Evolutionary conservation across 2,888 invertebrate species (phyloP).

Genomic region (Galerucella pusilla): DNA sequence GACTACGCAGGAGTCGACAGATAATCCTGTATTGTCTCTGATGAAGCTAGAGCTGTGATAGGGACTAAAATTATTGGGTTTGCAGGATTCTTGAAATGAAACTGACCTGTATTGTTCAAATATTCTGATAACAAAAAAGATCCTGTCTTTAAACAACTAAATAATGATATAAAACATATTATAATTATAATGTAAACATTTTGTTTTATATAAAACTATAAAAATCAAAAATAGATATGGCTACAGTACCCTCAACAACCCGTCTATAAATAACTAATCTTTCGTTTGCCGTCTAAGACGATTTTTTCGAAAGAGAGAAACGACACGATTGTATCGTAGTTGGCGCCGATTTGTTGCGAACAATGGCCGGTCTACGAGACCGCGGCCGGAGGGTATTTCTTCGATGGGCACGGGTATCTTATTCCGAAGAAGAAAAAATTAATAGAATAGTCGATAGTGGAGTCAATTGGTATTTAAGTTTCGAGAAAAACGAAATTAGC

Average conservation of each 20-base stretch:
- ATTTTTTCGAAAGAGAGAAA: constrained; percentile 30
- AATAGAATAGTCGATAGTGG: constrained; percentile 4
- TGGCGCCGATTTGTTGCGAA: constrained; percentile 36
- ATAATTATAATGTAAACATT: not conserved
- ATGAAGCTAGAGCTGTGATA: too few species aligned
- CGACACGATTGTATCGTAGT: constrained; percentile 33
- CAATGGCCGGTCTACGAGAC: constrained; percentile 30
- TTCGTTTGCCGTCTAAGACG: constrained; percentile 12
- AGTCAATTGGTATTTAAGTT: constrained; percentile 5
- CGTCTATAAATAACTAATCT: constrained; percentile 18
- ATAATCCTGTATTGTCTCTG: too few species aligned
- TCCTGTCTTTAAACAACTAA: not conserved
- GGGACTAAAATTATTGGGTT: too few species aligned
- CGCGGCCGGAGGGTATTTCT: constrained; percentile 19
- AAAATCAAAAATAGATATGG: not conserved
- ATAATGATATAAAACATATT: not conserved
- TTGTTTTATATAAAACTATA: not conserved
- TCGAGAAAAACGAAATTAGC: not conserved
- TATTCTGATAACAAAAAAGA: not conserved
- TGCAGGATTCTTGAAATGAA: too few species aligned
- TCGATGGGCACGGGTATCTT: constrained; percentile 18
- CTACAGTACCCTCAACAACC: constrained; percentile 13
- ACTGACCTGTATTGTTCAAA: too few species aligned
- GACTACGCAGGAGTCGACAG: too few species aligned
- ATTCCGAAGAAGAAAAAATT: not conserved